phyloP scores from a whole-genome alignment of 2,888 invertebrate species.

The Aspidiotus destructor region DNA sequence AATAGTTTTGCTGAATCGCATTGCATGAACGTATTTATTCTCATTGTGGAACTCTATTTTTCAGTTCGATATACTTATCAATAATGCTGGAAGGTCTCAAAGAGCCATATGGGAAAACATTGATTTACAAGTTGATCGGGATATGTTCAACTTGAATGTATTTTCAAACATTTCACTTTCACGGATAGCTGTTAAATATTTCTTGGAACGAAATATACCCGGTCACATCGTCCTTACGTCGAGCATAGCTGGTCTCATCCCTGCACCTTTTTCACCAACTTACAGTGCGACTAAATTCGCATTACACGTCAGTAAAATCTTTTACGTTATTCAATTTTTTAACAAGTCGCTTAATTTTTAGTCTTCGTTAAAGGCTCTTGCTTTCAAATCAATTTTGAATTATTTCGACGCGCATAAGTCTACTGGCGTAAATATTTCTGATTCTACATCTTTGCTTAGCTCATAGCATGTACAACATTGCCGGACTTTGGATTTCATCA shows the following conservation, averaged over 20 bases:
- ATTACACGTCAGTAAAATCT: conserved; percentile 51
- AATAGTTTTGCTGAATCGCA: not conserved
- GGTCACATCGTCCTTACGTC: conserved; percentile 69
- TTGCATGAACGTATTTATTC: not conserved
- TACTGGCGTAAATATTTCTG: too few species aligned
- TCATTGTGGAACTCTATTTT: conserved; percentile 33
- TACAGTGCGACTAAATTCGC: conserved; percentile 70
- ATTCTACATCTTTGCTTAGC: too few species aligned
- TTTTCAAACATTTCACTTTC: conserved; percentile 61
- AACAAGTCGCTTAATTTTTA: not conserved
- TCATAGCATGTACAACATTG: too few species aligned
- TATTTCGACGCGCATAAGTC: too few species aligned
- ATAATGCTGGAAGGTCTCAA: conserved; percentile 74
- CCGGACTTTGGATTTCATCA: too few species aligned
- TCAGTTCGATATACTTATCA: conserved; percentile 63
- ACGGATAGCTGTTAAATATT: conserved; percentile 58
- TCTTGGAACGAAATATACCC: conserved; percentile 42
- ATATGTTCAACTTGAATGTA: conserved; percentile 68
- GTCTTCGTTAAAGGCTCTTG: not conserved
- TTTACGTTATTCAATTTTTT: not conserved
- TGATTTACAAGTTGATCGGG: conserved; percentile 58
- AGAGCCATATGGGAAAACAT: conserved; percentile 62
- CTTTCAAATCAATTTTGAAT: too few species aligned
- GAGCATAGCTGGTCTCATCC: conserved; percentile 60
- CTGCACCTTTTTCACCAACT: conserved; percentile 56